Conservation (phyloP, 2,888 invertebrate genomes). For the Habroteleia sp. region DNA sequence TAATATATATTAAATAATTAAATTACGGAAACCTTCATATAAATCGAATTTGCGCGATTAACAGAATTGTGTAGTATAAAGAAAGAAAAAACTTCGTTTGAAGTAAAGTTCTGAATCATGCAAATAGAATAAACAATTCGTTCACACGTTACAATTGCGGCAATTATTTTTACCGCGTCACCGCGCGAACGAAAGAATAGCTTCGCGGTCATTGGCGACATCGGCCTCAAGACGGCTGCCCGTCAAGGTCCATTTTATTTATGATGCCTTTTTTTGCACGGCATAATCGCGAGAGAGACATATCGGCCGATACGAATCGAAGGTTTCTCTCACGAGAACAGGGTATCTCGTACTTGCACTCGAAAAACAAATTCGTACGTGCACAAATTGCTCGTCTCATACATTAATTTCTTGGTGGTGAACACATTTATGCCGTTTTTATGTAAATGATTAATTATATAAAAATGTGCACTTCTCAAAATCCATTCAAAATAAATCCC, state of each 20-base stretch:
- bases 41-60: slow-evolving; percentile 1
- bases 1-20: too few species aligned
- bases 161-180: slow-evolving; percentile 57
- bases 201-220: slow-evolving; percentile 65
- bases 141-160: slow-evolving; percentile 61
- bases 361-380: slow-evolving; percentile 15
- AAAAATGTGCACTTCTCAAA: too few species aligned
- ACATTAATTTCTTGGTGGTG: neutral
- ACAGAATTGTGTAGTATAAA: neutral
- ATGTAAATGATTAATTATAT: too few species aligned
- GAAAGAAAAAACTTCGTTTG: slow-evolving; percentile 10
- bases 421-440: too few species aligned
- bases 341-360: slow-evolving; percentile 10
- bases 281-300: slow-evolving; percentile 47
- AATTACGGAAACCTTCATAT: too few species aligned
- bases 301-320: slow-evolving; percentile 55
- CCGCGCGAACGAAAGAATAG: slow-evolving; percentile 40
- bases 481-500: too few species aligned
- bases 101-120: slow-evolving; percentile 49
- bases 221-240: slow-evolving; percentile 57
- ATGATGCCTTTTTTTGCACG: slow-evolving; percentile 54
- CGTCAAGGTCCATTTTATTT: slow-evolving; percentile 63
- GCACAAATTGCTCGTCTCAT: neutral
- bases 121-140: slow-evolving; percentile 53
- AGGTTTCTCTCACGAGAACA: slow-evolving; percentile 54